Evolutionary conservation across 2,888 invertebrate genomes (phyloP).

Genomic region (Geotrupes spiniger): DNA sequence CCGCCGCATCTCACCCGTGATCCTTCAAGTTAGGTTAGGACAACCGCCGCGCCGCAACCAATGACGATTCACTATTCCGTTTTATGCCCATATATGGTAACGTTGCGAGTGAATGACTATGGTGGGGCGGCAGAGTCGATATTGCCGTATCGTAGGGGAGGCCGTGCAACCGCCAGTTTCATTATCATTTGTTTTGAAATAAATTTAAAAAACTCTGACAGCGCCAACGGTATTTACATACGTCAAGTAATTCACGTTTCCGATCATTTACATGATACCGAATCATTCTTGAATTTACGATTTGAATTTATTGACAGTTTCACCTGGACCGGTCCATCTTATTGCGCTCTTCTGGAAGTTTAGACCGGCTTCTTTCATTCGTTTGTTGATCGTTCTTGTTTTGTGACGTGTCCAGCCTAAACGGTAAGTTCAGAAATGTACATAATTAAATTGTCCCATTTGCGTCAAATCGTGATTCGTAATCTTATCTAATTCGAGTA

Average conservation of each 20-base stretch:
- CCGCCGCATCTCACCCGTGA: slow-evolving; percentile 35
- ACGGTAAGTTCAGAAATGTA: slow-evolving; percentile 40
- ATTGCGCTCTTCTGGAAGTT: slow-evolving; percentile 40
- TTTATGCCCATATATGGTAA: slow-evolving; percentile 83
- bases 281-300: not conserved
- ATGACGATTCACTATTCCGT: slow-evolving; percentile 62
- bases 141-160: slow-evolving; percentile 36
- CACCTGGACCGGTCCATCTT: slow-evolving; percentile 36
- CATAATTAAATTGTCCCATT: not conserved
- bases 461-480: no score
- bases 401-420: slow-evolving; percentile 45
- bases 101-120: slow-evolving; percentile 45
- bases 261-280: not conserved
- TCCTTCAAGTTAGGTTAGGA: slow-evolving; percentile 45
- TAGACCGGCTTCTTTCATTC: slow-evolving; percentile 47
- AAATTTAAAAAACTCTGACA: slow-evolving; percentile 22
- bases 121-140: slow-evolving; percentile 54
- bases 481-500: no score
- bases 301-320: slow-evolving; percentile 21
- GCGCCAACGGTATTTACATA: slow-evolving; percentile 13
- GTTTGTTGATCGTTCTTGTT: slow-evolving; percentile 44
- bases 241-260: slow-evolving; percentile 15
- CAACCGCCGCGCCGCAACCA: slow-evolving; percentile 53
- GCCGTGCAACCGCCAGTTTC: slow-evolving; percentile 23
- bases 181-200: slow-evolving; percentile 19